Base-by-base conservation (phyloP, 2,888 invertebrate genomes). In the Drosophila ezoana region DNA sequence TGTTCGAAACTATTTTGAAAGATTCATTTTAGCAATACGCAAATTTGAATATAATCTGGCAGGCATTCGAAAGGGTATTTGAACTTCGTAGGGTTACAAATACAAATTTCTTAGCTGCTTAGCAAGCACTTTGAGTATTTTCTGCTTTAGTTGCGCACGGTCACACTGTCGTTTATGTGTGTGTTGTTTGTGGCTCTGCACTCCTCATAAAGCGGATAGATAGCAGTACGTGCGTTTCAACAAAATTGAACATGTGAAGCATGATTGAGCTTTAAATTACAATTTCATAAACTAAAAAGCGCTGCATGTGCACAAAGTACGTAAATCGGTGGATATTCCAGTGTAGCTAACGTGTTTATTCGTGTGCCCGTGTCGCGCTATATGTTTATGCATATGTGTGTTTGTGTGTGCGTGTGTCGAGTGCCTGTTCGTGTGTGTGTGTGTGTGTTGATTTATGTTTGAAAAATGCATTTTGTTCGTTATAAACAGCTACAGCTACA, bases 381-480 rank as follows among this genome's bases (percentile, higher is more conserved):
- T 35, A 40, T 16, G 8, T 28, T 8, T 8, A 28, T 28, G 8
- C 20, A 5, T 20, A 35, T 33, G 52, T 32, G 28, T 13, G 18
- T 23, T 4, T 43, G 23, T 35, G 41, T 32, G 28, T n/a, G 16
- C 41, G 33, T 43, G 58, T 18, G 57, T 16, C 28, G 49, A 10
- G 43, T 49, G 40, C 11, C 2, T 51, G 28, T 37, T 8, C 54
- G 35, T 49, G 45, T 37, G 51, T 37, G 53, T 68, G 51, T 71
- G 60, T 60, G 45, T 63, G 54, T 47, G 60, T 59, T 59, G 47
- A 56, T 59, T 60, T 32, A 45, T 52, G 60, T 75, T 76, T 72
- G 65, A 71, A 76, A 76, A 76, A 53, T 72, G 74, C 66, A 74
- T 69, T 75, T 57, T 20, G 48, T 60, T 48, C 56, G 52, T 61